Evolutionary conservation across 1,140 invertebrate genomes (phyloP).

Genomic region (Brachionus angularis): DNA sequence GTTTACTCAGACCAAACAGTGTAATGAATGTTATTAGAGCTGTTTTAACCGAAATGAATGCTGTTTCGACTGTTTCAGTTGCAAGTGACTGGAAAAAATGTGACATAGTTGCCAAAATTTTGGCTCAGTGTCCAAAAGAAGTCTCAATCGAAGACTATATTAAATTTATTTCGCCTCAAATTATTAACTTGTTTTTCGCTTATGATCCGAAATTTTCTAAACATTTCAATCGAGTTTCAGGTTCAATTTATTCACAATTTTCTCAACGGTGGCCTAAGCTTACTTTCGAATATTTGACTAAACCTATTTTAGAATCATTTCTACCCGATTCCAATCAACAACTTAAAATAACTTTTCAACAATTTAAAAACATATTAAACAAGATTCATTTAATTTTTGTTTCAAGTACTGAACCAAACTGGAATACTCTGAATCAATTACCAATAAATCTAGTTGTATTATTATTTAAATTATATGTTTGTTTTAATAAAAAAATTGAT

Average conservation of each 20-base stretch:
- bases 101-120: constrained; percentile 62
- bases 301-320: constrained; percentile 46
- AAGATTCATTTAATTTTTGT: constrained; percentile 1
- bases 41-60: constrained; percentile 60
- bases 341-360: constrained; percentile 6
- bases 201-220: constrained; percentile 38
- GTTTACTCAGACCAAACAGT: constrained; percentile 63
- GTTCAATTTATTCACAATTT: constrained; percentile 15
- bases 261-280: constrained; percentile 42
- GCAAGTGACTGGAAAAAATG: constrained; percentile 63
- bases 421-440: constrained; percentile 14
- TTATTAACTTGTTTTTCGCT: constrained; percentile 43
- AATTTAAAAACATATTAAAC: not conserved
- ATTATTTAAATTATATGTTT: constrained; percentile 4
- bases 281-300: constrained; percentile 45
- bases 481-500: not conserved
- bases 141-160: constrained; percentile 61
- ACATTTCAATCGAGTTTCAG: constrained; percentile 46
- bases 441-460: not conserved
- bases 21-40: constrained; percentile 65
- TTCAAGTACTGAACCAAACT: constrained; percentile 12
- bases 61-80: constrained; percentile 15
- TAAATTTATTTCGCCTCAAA: constrained; percentile 51
- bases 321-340: constrained; percentile 32
- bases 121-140: constrained; percentile 61